Evolutionary conservation across 2,888 invertebrate species (phyloP).

Genomic region (Ametastegia equiseti): DNA sequence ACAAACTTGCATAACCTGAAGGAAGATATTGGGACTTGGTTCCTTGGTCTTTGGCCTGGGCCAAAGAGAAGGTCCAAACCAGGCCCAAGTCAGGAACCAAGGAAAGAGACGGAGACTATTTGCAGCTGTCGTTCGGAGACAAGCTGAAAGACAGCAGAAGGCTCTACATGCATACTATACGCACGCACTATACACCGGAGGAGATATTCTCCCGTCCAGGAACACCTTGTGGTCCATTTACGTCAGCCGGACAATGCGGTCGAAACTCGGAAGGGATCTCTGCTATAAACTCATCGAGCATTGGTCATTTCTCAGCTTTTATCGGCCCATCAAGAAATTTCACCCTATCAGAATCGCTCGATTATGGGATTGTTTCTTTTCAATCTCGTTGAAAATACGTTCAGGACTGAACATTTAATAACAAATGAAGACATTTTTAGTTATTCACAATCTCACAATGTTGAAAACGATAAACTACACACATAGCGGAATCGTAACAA

Average conservation of each 20-base stretch:
- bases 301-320: not conserved
- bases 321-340: not conserved
- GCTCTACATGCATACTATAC: conserved; percentile 36
- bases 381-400: not conserved
- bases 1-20: conserved; percentile 36
- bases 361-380: not conserved
- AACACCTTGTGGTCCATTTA: conserved; percentile 48
- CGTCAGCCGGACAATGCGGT: conserved; percentile 33
- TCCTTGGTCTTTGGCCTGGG: conserved; percentile 25
- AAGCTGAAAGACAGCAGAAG: conserved; percentile 48
- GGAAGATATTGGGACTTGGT: conserved; percentile 27
- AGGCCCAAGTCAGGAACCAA: conserved; percentile 33
- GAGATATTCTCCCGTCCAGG: conserved; percentile 32
- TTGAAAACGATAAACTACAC: not conserved
- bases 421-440: not conserved
- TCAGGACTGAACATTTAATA: not conserved
- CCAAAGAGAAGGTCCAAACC: conserved; percentile 33
- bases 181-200: not conserved
- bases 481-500: not conserved
- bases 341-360: too few species aligned
- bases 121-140: conserved; percentile 47
- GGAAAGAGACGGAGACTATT: conserved; percentile 42
- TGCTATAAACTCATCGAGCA: not conserved
- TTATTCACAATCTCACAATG: not conserved
- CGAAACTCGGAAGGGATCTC: not conserved